Percentiles rank a stretch among this genome's conserved stretches.
phyloP scores from a whole-genome alignment of 2,888 invertebrate species.

The Scrobipalpa atriplicella region DNA sequence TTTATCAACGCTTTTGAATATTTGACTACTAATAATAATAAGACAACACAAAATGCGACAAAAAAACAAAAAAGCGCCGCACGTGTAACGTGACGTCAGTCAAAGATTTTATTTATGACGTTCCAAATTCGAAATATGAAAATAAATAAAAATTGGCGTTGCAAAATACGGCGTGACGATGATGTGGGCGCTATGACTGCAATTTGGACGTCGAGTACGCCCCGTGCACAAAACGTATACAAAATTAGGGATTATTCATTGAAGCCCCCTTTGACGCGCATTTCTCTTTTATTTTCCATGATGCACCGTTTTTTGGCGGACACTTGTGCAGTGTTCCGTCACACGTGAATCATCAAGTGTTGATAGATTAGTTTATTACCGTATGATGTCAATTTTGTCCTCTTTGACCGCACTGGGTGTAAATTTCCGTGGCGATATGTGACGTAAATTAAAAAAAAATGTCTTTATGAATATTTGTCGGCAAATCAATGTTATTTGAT shows the following conservation, averaged over 20 bases:
- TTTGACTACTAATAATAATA: background rate
- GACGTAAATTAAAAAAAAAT: too few species aligned
- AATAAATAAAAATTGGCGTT: slow-evolving; percentile 41
- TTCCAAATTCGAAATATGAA: slow-evolving; percentile 15
- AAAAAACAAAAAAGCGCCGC: background rate
- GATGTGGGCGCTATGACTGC: slow-evolving; percentile 53
- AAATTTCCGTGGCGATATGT: too few species aligned
- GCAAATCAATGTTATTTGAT: too few species aligned
- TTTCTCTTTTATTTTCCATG: slow-evolving; percentile 41
- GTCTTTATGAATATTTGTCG: too few species aligned
- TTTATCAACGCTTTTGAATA: too few species aligned
- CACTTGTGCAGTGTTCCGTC: slow-evolving; percentile 22
- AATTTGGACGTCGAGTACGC: slow-evolving; percentile 34
- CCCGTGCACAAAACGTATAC: slow-evolving; percentile 58
- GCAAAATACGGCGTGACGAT: slow-evolving; percentile 56
- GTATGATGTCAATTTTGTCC: too few species aligned
- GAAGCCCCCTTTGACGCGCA: slow-evolving; percentile 51
- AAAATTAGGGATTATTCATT: slow-evolving; percentile 74
- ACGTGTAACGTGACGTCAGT: background rate
- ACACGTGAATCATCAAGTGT: slow-evolving; percentile 2
- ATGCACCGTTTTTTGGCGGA: slow-evolving; percentile 31
- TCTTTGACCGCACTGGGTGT: too few species aligned
- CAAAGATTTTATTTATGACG: slow-evolving; percentile 49
- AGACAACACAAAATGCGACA: background rate
- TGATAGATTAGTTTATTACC: background rate